phyloP scores from a whole-genome alignment of 2,888 invertebrate species.

The Acrobasis suavella region DNA sequence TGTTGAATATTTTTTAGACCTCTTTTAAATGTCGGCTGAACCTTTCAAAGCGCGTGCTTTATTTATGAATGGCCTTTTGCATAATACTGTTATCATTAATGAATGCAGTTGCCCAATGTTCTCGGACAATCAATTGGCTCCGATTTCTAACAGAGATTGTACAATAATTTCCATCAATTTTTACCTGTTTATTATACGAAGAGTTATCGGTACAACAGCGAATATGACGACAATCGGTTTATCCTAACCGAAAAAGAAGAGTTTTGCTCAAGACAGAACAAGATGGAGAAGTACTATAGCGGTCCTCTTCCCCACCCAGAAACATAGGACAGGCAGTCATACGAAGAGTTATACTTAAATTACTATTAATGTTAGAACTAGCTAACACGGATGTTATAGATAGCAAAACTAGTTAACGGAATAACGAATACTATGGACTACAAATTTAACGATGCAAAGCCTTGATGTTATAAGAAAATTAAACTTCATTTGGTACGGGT shows the following conservation, averaged over 20 bases:
- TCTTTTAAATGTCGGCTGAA: neutral
- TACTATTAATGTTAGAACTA: neutral
- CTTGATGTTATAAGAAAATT: neutral
- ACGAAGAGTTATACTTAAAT: too few species aligned
- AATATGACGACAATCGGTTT: too few species aligned
- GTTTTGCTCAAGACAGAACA: too few species aligned
- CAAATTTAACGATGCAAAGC: neutral
- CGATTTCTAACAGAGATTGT: conserved; percentile 9
- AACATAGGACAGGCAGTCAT: too few species aligned
- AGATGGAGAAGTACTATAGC: too few species aligned
- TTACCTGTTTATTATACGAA: neutral
- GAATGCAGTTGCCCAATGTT: conserved; percentile 12
- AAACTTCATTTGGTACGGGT: neutral
- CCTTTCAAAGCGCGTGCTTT: conserved; percentile 2
- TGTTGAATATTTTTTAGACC: too few species aligned
- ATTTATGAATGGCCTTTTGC: conserved; percentile 6
- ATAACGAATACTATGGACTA: neutral
- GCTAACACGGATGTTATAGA: neutral
- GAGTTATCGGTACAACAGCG: too few species aligned
- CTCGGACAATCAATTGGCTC: conserved; percentile 6
- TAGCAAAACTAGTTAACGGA: conserved; percentile 5
- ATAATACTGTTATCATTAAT: conserved; percentile 8
- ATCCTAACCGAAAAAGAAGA: too few species aligned
- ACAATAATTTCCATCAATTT: conserved; percentile 4
- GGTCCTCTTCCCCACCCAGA: too few species aligned